phyloP scores from a whole-genome alignment of 2,888 invertebrate species.

The Eustalomyia histrio region DNA sequence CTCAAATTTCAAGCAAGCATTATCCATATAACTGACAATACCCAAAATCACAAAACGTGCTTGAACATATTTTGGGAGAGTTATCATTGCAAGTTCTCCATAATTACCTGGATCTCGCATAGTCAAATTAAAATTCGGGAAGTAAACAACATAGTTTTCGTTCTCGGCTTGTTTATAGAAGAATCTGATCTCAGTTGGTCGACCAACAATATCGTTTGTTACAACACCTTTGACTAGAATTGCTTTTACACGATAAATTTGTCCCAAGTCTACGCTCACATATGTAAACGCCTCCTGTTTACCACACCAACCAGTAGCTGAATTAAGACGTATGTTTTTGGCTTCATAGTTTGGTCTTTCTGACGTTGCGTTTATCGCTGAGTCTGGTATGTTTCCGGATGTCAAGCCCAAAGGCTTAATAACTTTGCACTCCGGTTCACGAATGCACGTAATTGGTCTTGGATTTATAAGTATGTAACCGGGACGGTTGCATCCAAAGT shows the following conservation, averaged over 20 bases:
- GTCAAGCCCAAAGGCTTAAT: conserved; percentile 94
- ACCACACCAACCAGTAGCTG: conserved; percentile 98
- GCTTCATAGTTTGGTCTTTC: conserved; percentile 96
- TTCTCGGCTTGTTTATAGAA: conserved; percentile 97
- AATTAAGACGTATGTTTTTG: conserved; percentile 91
- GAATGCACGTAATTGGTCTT: conserved; percentile 92
- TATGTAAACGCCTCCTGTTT: conserved; percentile 98
- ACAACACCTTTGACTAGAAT: conserved; percentile 96
- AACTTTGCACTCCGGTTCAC: conserved; percentile 96
- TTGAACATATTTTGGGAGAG: conserved; percentile 94
- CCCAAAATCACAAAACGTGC: conserved; percentile 96
- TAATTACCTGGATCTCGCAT: conserved; percentile 98
- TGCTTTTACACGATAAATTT: conserved; percentile 94
- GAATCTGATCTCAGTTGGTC: conserved; percentile 97
- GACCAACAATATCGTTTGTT: conserved; percentile 95
- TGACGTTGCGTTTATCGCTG: conserved; percentile 96
- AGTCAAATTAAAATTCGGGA: conserved; percentile 96
- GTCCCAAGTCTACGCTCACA: conserved; percentile 95
- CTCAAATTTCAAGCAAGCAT: conserved; percentile 97
- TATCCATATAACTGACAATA: conserved; percentile 97
- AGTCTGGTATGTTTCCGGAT: conserved; percentile 95
- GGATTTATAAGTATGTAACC: conserved; percentile 96
- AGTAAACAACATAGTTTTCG: conserved; percentile 97
- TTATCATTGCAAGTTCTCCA: conserved; percentile 97
- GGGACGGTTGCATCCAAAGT: conserved; percentile 93